Base-by-base conservation (phyloP, 2,888 invertebrate genomes). In the Nysson spinosus region DNA sequence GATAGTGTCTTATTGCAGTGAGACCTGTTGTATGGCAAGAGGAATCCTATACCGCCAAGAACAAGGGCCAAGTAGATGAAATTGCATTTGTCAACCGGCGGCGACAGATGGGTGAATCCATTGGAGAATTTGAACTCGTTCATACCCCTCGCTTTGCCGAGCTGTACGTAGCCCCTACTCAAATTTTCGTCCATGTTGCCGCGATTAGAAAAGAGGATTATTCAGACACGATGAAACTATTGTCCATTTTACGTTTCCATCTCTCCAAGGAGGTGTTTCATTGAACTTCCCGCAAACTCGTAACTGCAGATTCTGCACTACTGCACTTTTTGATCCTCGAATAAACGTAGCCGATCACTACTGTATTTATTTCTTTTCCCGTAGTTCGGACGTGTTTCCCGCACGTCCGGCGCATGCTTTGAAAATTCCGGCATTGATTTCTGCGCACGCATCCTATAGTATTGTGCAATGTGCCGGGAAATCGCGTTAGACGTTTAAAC, bases 21-120 rank as follows among this genome's bases (percentile, higher is more conserved):
- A 82, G 88, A 95, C 95, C 95, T 96, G 90, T 96, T 96, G 88
- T 96, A 97, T 6, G 97, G 97, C 65, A 97, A 90, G 44, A 97
- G 90, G 85, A 97, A 97, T 35, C 96, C 96, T 72, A 95, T 93
- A 11, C 97, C 97, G 20, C 96, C 96, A 55, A 96, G 89, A 50
- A 96, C 90, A 65, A 97, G 90, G 0, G 93, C 92, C 64, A 93
- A 82, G 83, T 94, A 95, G 61, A 95, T 92, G 47, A 91, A 90
- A 86, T 93, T 92, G 86, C 91, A 92, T 76, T 90, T 88, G 86
- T 94, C 94, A 37, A 91, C 90, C 4, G 94, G 93, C 28, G 93
- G 93, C 42, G 92, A 91, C 32, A 91, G 88, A 75, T 92, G 90
- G 58, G 89, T 88, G 65, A 90, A 89, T 55, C 89, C 89, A 78